Evolutionary conservation across 2,113 vertebrate genomes (phyloP), one percentile per base, ranked within the genome.

Genomic region (Indri indri): DNA sequence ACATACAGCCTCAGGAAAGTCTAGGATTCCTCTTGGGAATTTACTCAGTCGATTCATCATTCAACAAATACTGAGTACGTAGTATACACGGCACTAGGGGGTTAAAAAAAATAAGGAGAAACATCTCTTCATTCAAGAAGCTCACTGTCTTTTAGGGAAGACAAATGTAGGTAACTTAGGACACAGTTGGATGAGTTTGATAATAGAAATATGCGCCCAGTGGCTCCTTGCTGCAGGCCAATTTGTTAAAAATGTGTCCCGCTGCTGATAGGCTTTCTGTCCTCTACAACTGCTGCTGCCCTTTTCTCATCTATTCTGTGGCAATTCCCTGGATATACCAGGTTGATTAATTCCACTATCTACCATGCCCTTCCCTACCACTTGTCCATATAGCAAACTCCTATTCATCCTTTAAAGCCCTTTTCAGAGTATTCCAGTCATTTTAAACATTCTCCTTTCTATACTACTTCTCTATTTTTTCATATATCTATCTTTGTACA

Each of bases 231-330:
- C 45, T 66, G 22, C 66, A 77, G 57, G 88, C 25, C 84, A 66
- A 93, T 93, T 97, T 97, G 86, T 97, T 94, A 10, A 91, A 94
- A 97, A 90, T 80, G 32, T 86, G 71, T 97, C 88, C 70, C n/a
- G 65, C 8, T 59, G 52, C 50, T 80, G 87, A 86, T 54, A 96
- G 70, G 61, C 61, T 91, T 96, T 95, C 85, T 61, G 68, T 88
- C 45, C 68, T 91, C 54, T 59, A 40, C 66, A 80, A 47, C 32
- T 52, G 59, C 66, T 66, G 54, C 80, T 68, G 42, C 45, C 14
- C 37, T 81, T 50, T 92, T 77, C 52, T 96, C 76, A 68, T 83
- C 59, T 45, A 3, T 85, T 77, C 12, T 89, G 73, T 74, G 25
- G 8, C 68, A 96, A 76, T 86, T 59, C 76, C 40, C 74, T 89